Base-by-base conservation (phyloP, 2,888 invertebrate species). In the Lobophora halterata region DNA sequence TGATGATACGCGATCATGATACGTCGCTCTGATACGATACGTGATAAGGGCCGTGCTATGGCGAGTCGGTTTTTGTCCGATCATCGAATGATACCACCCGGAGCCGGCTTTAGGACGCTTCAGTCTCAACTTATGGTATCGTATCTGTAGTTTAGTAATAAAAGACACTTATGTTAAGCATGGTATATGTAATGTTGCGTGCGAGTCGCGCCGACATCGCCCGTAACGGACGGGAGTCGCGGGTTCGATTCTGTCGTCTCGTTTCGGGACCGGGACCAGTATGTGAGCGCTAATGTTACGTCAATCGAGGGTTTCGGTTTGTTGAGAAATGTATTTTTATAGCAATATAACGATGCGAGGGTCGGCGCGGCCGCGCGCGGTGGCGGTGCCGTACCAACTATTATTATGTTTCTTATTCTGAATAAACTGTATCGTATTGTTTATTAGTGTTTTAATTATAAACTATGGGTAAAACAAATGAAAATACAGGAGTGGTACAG, bases 391-490 rank as follows among this genome's bases (percentile, higher is more conserved):
- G 13, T 30, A 33, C 35, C 25, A 42, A 46, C 49, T 56, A 54
- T 47, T 54, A 50, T 47, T 49, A 48, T 33, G 45, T 56, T 49
- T 44, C 11, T 30, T 21, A 31, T 49, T 45, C 30, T 43, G 34
- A 50, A 47, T 57, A 55, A 49, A 57, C 33, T 44, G 46, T 45
- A 52, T 55, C 55, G 45, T 36, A 30, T 48, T 41, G 40, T 43
- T 44, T 34, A 33, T n/a, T 27, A 8, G 23, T 16, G 34, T 54
- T 47, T 49, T 7, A 34, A 40, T 50, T 26, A 3, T 9, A 8
- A 13, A 19, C 13, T 14, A 7, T 13, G 14, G 14, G 7, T 13
- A 17, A 2, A n/a, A n/a, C n/a, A n/a, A n/a, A n/a, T n/a, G n/a
- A n/a, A n/a, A n/a, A n/a, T n/a, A n/a, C n/a, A n/a, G n/a, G n/a